phyloP scores from a whole-genome alignment of 2,113 vertebrate genomes.

The Otolemur garnettii region DNA sequence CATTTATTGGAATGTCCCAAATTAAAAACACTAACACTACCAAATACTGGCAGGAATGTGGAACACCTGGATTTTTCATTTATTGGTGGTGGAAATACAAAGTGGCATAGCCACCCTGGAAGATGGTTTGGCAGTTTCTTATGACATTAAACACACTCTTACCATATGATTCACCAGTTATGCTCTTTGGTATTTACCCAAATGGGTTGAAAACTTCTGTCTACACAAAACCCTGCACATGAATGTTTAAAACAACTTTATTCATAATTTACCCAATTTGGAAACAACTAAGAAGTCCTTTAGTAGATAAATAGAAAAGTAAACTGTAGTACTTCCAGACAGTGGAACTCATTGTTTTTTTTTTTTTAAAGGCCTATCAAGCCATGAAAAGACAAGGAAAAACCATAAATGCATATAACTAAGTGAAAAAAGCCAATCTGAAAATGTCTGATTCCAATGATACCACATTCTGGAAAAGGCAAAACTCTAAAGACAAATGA shows the following conservation, averaged over 20 bases:
- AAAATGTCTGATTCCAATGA: neutral
- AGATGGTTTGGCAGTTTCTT: neutral
- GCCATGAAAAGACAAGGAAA: neutral
- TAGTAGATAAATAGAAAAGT: neutral
- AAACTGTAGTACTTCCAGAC: neutral
- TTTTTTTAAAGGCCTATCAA: neutral
- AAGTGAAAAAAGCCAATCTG: neutral
- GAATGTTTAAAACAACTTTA: neutral
- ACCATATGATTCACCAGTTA: neutral
- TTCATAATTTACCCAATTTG: neutral
- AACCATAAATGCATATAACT: neutral
- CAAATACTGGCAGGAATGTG: neutral
- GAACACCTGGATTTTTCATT: neutral
- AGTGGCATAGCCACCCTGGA: neutral
- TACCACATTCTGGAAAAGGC: neutral
- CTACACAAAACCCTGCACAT: neutral
- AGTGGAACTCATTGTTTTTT: neutral
- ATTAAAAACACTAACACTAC: neutral
- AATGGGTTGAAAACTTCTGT: neutral
- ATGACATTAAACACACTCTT: neutral
- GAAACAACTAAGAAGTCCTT: neutral
- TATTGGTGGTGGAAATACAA: neutral
- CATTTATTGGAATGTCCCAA: neutral
- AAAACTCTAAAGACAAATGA: neutral
- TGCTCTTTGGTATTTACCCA: neutral